These are phyloP conservation scores for Cossypha niveicapilla DNA, from an alignment of 2,797 vertebrate genomes.

Conservation along the genomic window DNA sequence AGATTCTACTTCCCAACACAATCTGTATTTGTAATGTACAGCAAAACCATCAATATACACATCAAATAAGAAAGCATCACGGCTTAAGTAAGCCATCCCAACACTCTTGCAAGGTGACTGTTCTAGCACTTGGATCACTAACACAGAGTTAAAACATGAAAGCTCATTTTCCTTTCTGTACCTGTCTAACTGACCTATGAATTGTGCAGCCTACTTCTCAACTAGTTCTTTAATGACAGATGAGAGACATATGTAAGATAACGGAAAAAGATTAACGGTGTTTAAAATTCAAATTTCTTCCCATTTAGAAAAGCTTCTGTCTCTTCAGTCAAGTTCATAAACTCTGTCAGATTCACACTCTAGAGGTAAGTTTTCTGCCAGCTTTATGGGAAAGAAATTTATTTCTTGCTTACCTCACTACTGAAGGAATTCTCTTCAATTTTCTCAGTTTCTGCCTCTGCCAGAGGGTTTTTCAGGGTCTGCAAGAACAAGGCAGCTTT, in stretches of 20 bases:
- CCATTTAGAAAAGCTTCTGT: neutral
- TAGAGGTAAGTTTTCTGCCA: neutral
- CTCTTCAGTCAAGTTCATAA: neutral
- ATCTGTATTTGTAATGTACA: neutral
- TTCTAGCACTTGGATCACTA: neutral
- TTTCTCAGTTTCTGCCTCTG: slow-evolving; percentile 83
- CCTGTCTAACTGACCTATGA: neutral
- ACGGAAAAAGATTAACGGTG: neutral
- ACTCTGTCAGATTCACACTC: neutral
- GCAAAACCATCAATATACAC: neutral
- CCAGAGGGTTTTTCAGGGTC: slow-evolving; percentile 83
- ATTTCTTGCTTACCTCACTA: slow-evolving; percentile 76
- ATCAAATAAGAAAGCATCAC: neutral
- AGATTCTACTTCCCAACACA: neutral
- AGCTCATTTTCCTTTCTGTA: neutral
- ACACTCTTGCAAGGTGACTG: neutral
- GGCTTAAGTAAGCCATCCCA: neutral
- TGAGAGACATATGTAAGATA: neutral
- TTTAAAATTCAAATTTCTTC: neutral
- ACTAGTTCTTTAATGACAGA: neutral
- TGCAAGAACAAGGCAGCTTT: slow-evolving; percentile 95
- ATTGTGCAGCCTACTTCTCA: neutral
- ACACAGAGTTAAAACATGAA: neutral
- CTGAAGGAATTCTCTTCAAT: slow-evolving; percentile 76
- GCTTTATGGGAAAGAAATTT: neutral